Evolutionary conservation across 2,797 vertebrate species (phyloP).

Genomic region (Pseudochaenichthys georgianus): DNA sequence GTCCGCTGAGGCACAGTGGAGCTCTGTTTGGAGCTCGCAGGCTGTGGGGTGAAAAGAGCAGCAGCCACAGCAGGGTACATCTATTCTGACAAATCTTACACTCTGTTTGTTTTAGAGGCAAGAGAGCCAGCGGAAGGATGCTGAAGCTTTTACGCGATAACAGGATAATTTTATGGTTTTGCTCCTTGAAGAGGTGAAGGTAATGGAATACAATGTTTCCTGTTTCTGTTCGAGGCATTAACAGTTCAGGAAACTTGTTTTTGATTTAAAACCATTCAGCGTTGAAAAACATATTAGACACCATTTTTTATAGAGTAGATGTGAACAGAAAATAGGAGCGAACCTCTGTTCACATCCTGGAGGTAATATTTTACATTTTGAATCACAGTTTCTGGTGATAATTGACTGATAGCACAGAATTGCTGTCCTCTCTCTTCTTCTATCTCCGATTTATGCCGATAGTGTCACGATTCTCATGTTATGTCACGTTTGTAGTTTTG

Average conservation of each 20-base stretch:
- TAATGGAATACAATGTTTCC: constrained; percentile 32
- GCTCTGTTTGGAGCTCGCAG: constrained; percentile 72
- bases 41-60: constrained; percentile 72
- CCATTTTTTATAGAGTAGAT: constrained; percentile 9
- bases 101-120: constrained; percentile 75
- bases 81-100: constrained; percentile 72
- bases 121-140: constrained; percentile 50
- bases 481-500: too few species aligned
- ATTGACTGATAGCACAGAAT: constrained; percentile 14
- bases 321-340: background rate
- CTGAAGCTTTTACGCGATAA: constrained; percentile 51
- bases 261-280: constrained; percentile 7
- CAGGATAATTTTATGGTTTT: constrained; percentile 52
- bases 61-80: constrained; percentile 72
- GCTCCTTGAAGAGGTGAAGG: constrained; percentile 25
- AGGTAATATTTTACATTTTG: constrained; percentile 3
- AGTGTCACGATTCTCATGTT: too few species aligned
- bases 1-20: constrained; percentile 74
- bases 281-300: background rate
- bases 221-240: constrained; percentile 23
- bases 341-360: background rate
- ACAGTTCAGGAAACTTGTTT: constrained; percentile 23
- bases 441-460: constrained; percentile 39
- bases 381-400: constrained; percentile 32
- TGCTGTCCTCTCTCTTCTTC: constrained; percentile 21